Percentiles rank a stretch among this genome's conserved stretches.
phyloP scores from a whole-genome alignment of 2,888 invertebrate genomes.

The Boloria euphrosyne region DNA sequence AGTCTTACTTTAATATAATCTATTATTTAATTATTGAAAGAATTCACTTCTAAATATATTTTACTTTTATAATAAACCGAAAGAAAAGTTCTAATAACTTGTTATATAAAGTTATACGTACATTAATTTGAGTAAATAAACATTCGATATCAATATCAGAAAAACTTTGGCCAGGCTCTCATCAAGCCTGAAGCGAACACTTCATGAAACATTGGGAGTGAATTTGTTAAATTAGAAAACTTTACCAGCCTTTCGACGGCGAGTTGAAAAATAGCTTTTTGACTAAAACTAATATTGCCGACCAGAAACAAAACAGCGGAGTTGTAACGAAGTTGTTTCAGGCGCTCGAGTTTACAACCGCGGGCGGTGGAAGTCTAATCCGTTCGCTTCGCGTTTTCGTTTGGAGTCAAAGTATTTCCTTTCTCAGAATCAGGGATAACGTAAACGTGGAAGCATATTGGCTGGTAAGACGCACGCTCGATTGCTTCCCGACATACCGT shows the following conservation, averaged over 20 bases:
- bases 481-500: conserved; percentile 73
- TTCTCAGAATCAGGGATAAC: conserved; percentile 65
- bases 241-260: conserved; percentile 74
- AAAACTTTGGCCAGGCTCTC: conserved; percentile 48
- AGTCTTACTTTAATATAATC: too few relatives aligned
- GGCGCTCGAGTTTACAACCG: conserved; percentile 69
- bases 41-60: not conserved
- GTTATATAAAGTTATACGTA: conserved; percentile 1
- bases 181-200: conserved; percentile 54
- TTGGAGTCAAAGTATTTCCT: conserved; percentile 54
- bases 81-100: conserved; percentile 8
- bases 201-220: conserved; percentile 64
- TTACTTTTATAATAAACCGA: not conserved
- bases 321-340: conserved; percentile 79
- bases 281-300: conserved; percentile 80
- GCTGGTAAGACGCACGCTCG: conserved; percentile 67
- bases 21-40: not conserved
- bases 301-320: conserved; percentile 74
- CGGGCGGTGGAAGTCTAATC: conserved; percentile 57
- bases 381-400: conserved; percentile 57
- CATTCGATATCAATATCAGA: conserved; percentile 33
- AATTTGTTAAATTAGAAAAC: conserved; percentile 81
- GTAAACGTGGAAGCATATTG: conserved; percentile 70
- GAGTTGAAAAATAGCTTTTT: conserved; percentile 79
- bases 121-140: conserved; percentile 26